Conservation (phyloP, 2,113 vertebrate genomes). For the Odobenus rosmarus region DNA sequence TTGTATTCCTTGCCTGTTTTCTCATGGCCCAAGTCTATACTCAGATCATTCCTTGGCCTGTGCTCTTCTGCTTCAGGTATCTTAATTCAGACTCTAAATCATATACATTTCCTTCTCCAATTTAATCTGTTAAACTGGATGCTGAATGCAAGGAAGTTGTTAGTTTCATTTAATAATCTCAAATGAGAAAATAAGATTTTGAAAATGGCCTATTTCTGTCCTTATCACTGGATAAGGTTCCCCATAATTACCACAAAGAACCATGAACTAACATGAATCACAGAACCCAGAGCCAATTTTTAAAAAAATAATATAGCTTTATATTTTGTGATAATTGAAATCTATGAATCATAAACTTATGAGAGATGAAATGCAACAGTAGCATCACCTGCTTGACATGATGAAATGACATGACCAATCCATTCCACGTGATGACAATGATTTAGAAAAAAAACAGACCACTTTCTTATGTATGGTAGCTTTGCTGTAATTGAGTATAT, state of each 20-base stretch:
- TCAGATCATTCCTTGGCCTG: background rate
- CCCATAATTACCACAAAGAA: background rate
- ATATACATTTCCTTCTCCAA: background rate
- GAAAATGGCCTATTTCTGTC: background rate
- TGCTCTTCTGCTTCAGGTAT: background rate
- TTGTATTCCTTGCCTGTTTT: background rate
- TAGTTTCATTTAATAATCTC: background rate
- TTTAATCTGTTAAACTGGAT: background rate
- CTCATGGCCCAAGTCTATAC: background rate
- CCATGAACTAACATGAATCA: background rate
- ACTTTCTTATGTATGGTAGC: background rate
- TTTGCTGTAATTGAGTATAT: background rate
- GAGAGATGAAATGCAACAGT: background rate
- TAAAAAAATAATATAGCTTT: background rate
- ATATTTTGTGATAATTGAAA: background rate
- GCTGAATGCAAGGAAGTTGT: background rate
- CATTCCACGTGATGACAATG: background rate
- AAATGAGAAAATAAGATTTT: background rate
- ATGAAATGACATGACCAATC: background rate
- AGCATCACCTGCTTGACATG: background rate
- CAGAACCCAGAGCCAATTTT: background rate
- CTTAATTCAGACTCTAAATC: background rate
- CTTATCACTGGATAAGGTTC: background rate
- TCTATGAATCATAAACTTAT: background rate
- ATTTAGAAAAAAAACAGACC: background rate